phyloP scores from a whole-genome alignment of 2,113 vertebrate species.

The Leucopsar rothschildi region DNA sequence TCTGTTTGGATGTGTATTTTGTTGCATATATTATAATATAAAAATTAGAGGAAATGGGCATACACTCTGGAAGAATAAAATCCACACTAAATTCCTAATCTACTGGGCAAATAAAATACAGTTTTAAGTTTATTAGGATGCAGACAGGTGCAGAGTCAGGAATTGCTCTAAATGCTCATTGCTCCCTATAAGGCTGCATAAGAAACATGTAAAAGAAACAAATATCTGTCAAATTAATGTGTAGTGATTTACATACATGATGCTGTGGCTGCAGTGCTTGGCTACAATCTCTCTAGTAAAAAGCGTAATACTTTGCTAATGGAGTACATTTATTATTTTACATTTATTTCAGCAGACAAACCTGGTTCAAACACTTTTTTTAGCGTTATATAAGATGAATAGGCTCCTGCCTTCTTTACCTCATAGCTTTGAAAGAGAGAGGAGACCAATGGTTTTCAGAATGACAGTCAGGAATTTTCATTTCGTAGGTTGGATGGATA shows the following conservation, averaged over 20 bases:
- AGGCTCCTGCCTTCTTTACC: not conserved
- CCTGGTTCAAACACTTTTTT: not conserved
- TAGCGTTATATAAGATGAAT: not conserved
- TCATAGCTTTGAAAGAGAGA: not conserved
- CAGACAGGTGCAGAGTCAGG: not conserved
- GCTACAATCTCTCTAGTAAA: not conserved
- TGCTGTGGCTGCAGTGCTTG: not conserved
- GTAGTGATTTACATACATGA: not conserved
- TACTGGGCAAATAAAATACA: not conserved
- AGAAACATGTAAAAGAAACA: not conserved
- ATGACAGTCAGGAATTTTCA: not conserved
- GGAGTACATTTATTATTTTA: not conserved
- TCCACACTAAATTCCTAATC: not conserved
- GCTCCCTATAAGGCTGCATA: not conserved
- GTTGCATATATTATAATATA: not conserved
- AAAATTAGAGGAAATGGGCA: not conserved
- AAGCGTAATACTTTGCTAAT: not conserved
- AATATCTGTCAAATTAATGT: not conserved
- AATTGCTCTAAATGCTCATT: not conserved
- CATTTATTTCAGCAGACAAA: not conserved
- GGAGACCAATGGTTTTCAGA: not conserved
- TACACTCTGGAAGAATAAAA: not conserved
- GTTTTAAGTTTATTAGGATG: not conserved
- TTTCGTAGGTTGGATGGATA: not conserved
- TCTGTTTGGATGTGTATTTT: not conserved